Percentiles rank a stretch among this genome's conserved stretches.
phyloP scores from a whole-genome alignment of 1,140 invertebrate species.

The Neodiprion lecontei region DNA sequence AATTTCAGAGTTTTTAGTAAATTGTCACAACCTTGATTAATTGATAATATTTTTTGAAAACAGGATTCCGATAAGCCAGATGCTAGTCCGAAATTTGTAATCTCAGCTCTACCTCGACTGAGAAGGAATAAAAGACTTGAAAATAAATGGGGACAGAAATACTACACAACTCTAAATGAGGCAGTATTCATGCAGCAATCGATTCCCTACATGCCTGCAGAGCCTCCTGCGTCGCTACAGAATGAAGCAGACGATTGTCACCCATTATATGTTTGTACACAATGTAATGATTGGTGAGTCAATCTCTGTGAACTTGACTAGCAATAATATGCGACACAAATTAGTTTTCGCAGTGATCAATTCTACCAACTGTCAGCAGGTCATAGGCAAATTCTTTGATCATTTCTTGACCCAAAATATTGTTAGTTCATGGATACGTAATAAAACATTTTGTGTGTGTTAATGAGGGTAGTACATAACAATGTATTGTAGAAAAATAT shows the following conservation, averaged over 20 bases:
- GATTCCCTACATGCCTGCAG: conserved; percentile 40
- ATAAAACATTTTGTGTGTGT: too few relatives aligned
- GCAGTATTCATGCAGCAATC: conserved; percentile 41
- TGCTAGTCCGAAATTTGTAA: not conserved
- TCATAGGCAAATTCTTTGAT: not conserved
- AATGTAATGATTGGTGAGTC: conserved; percentile 52
- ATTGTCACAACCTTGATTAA: not conserved
- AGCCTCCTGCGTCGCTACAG: conserved; percentile 37
- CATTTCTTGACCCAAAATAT: too few relatives aligned
- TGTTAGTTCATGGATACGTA: too few relatives aligned
- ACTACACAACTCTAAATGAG: conserved; percentile 41
- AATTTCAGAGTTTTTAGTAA: not conserved
- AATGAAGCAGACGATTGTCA: conserved; percentile 28
- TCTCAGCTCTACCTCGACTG: conserved; percentile 34
- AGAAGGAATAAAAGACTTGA: conserved; percentile 38
- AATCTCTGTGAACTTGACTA: conserved; percentile 9
- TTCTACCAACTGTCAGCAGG: not conserved
- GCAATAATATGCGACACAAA: not conserved
- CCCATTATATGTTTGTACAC: conserved; percentile 39
- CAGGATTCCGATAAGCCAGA: not conserved
- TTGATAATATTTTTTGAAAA: too few relatives aligned
- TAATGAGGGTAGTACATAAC: too few relatives aligned
- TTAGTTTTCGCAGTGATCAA: not conserved
- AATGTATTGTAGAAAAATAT: not conserved
- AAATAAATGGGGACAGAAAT: conserved; percentile 38